A percentile compares a stretch with the other conserved stretches of the same genome.
Conservation (phyloP, 92 coral and sea anemone genomes). For the Siderastrea siderea region DNA sequence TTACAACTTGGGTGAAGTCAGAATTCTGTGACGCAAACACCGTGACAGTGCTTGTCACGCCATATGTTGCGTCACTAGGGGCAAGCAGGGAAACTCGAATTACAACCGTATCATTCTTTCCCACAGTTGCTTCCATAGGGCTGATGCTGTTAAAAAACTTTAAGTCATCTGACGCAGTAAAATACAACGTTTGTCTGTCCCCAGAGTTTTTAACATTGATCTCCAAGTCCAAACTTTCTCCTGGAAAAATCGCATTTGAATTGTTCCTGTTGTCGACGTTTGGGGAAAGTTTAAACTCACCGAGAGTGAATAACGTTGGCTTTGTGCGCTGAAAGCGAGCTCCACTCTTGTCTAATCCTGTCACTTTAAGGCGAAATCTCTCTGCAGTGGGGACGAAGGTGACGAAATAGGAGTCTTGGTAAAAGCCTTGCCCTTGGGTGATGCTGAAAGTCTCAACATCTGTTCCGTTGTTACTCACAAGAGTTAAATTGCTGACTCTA, state of each 20-base stretch:
- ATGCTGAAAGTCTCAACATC: slow-evolving; percentile 53
- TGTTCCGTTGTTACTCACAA: slow-evolving; percentile 48
- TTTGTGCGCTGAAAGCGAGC: slow-evolving; percentile 53
- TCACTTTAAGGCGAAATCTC: slow-evolving; percentile 45
- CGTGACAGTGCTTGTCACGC: slow-evolving; percentile 61
- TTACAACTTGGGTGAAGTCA: slow-evolving; percentile 5
- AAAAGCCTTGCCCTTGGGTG: slow-evolving; percentile 64
- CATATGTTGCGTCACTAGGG: slow-evolving; percentile 38
- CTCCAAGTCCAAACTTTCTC: slow-evolving; percentile 36
- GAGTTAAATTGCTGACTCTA: slow-evolving; percentile 20
- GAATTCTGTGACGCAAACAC: slow-evolving; percentile 57
- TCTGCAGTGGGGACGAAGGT: slow-evolving; percentile 39
- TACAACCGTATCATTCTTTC: slow-evolving; percentile 17
- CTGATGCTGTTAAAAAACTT: slow-evolving; percentile 1
- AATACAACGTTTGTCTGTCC: slow-evolving; percentile 25
- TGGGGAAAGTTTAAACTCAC: slow-evolving; percentile 43
- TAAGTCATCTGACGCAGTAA: slow-evolving; percentile 52
- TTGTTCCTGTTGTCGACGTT: background rate
- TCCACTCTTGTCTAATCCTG: slow-evolving; percentile 45
- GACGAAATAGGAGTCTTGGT: slow-evolving; percentile 53
- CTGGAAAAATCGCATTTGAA: slow-evolving; percentile 42
- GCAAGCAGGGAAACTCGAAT: slow-evolving; percentile 20
- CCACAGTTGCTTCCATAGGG: background rate
- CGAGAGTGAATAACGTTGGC: slow-evolving; percentile 41
- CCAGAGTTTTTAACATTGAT: slow-evolving; percentile 56